Percentiles rank a stretch among this genome's conserved stretches.
These are phyloP conservation scores for Catocala nupta DNA, from an alignment of 2,888 invertebrate species.

Conservation along the genomic window DNA sequence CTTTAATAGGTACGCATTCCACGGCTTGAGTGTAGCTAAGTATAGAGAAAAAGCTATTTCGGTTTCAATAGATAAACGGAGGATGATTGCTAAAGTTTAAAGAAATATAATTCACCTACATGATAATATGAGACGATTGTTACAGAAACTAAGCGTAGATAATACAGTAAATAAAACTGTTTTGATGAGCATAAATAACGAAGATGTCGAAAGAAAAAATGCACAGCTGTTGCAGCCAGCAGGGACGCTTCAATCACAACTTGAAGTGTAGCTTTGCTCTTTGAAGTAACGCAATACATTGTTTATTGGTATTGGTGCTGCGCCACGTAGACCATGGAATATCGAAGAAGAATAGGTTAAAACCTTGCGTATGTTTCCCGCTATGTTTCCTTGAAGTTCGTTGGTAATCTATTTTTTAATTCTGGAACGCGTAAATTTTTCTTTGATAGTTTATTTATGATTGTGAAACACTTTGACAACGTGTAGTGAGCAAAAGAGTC, in stretches of 20 bases:
- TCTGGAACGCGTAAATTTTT: conserved; percentile 41
- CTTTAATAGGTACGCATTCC: conserved; percentile 23
- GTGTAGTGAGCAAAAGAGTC: conserved; percentile 9
- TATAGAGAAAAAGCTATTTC: too few species aligned
- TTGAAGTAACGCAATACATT: conserved; percentile 73
- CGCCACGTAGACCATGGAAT: conserved; percentile 61
- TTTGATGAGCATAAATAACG: conserved; percentile 45
- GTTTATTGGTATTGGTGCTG: conserved; percentile 75
- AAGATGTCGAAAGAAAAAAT: conserved; percentile 40
- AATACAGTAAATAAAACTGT: conserved; percentile 40
- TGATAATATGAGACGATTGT: too few species aligned
- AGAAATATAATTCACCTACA: too few species aligned
- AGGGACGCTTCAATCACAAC: conserved; percentile 75
- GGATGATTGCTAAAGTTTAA: too few species aligned
- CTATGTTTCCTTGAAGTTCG: conserved; percentile 41
- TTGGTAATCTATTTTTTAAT: conserved; percentile 44
- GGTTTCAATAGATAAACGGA: too few species aligned
- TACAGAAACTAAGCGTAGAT: conserved; percentile 36
- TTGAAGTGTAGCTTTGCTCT: conserved; percentile 63
- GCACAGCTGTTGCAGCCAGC: conserved; percentile 54
- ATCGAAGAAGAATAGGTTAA: conserved; percentile 64
- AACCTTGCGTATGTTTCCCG: conserved; percentile 56
- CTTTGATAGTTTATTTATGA: conserved; percentile 39
- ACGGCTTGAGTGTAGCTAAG: not conserved
- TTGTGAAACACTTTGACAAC: conserved; percentile 13